Evolutionary conservation across 2,113 vertebrate species (phyloP), one percentile per base, ranked within the genome.

Genomic region (Catagonus wagneri): DNA sequence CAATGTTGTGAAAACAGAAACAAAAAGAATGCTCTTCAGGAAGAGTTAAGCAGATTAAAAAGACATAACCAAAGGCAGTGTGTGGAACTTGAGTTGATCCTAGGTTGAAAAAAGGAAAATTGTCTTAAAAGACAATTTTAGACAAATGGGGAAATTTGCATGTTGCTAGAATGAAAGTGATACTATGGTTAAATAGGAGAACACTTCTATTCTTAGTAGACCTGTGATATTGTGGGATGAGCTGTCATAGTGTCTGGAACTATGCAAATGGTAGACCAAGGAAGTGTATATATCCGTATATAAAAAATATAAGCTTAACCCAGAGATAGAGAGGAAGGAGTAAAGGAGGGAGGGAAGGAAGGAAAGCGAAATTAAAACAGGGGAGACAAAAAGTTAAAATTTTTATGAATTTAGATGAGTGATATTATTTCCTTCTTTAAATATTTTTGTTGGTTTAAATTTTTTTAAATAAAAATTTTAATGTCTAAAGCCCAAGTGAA

Each of bases 391-490:
- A 80, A 25, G 22, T 66, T 72, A 72, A 27, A 60, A 89, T 75
- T 90, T 96, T 95, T 56, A 13, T 44, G 44, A 87, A 34, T 94
- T 39, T 87, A 76, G 20, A 32, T 80, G 13, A 54, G n/a, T 10
- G 5, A 11, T 85, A n/a, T 87, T 88, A 7, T 72, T 93, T 39
- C 81, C 39, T 85, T 83, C 60, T 83, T 95, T 76, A 50, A 94
- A 91, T 2, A 52, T 72, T 95, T 89, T 61, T 86, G 17, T 63
- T 11, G 2, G 5, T 91, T 83, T 90, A 44, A 71, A 89, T 39
- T 20, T 52, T 63, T 69, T 87, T 69, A 22, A 93, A 68, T 61
- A 72, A 90, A 81, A 88, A 87, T 54, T 11, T 54, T 54, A 76
- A 39, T 4, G 11, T n/a, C 78, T 88, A 76, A 91, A 52, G 0